Base-by-base conservation (phyloP, 2,113 vertebrate species). In the Struthidea cinerea region DNA sequence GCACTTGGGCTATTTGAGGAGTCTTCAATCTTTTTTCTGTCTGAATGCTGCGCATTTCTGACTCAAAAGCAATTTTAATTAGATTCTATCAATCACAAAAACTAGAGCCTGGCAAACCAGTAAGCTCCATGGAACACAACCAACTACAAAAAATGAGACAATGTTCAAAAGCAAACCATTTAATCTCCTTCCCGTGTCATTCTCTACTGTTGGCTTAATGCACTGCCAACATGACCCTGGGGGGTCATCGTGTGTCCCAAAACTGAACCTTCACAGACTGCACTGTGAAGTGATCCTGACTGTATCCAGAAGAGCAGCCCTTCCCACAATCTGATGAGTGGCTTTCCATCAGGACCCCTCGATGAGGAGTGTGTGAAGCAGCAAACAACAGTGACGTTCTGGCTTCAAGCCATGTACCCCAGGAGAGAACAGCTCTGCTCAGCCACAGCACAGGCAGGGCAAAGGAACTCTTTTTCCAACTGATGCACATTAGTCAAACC, bases 11-110 rank as follows among this genome's bases (percentile, higher is more conserved):
- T n/a, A 13, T 52, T 39, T 56, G 59, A 83, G 41, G 18, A 74
- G 15, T 7, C 23, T 81, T 75, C 57, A 11, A 30, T 35, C 32
- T 64, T 80, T 60, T 65, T 90, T 47, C 39, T 12, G 4, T 52
- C 35, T 73, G 56, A 91, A 68, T 41, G 16, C 26, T 82, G 16
- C 20, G 27, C 15, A 35, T 94, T 81, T 73, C 61, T 71, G 41
- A 59, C 57, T 81, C 71, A 19, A 14, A 65, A 75, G 30, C 56
- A 52, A 50, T 79, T 92, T 75, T 71, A 89, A 81, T 86, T 89
- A 41, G n/a, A 91, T 41, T 28, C 30, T 47, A 61, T 47, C 19
- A 37, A 49, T 55, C 30, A 71, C 16, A 24, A 55, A 46, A 84
- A 27, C 37, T n/a, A 87, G 53, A 91, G 80, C 39, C 7, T 19